Evolutionary conservation across 2,113 vertebrate species (phyloP), one percentile per base, ranked within the genome.

Genomic region (Callopanchax toddi): DNA sequence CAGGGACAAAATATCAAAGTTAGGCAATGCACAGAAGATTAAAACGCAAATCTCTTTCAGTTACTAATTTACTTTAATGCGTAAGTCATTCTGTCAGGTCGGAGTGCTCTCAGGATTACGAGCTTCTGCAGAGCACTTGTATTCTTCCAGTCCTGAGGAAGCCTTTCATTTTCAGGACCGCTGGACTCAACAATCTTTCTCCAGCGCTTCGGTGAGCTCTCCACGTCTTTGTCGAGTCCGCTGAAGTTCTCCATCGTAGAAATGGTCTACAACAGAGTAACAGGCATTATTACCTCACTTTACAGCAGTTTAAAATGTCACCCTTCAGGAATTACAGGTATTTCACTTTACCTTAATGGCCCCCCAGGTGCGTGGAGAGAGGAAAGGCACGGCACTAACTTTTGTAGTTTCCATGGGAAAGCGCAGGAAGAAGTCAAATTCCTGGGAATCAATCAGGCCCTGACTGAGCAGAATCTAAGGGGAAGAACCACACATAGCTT

Each of bases 71-170:
- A 93, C 93, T 88, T 92, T 53, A 95, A 69, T 23, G 90, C 51
- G 0, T 93, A 94, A 0, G 44, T 91, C 81, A 92, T 92, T 81
- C 93, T 91, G 79, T 96, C 93, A 0, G 88, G 93, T 20, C 81
- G 81, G 34, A 93, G n/a, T 0, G 89, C 93, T 85, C 92, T 89
- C 18, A 94, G 67, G 63, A 94, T 88, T 25, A 93, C 90, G 29
- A 92, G 72, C 76, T 93, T 96, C 86, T 94, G 92, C 60, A 95
- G 71, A 45, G 86, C 84, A 11, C 43, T 94, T 64, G 90, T 94
- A 62, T 93, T 95, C 75, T 92, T 94, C 93, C 92, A 92, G 68
- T 95, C 91, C 69, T 93, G 91, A 0, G 91, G 92, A 37, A 95
- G 84, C 59, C 89, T 92, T 63, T 94, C 92, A 46, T 93, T 95